phyloP scores from a whole-genome alignment of 2,888 invertebrate genomes.

The Andrena bicolor region DNA sequence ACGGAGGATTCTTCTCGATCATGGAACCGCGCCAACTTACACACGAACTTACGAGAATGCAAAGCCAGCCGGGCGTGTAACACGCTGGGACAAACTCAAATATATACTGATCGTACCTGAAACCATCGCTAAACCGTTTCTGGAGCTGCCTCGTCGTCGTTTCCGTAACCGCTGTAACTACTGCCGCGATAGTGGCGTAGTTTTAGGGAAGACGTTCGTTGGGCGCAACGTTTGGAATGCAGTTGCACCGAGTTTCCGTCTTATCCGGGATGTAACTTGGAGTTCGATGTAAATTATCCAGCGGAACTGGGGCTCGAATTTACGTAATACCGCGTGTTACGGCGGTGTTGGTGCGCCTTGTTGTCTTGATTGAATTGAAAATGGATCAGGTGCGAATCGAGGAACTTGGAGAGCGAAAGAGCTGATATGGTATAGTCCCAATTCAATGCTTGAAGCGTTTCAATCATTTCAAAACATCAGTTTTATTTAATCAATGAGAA shows the following conservation, averaged over 20 bases:
- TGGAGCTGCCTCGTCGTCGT: conserved; percentile 56
- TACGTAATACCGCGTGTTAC: conserved; percentile 43
- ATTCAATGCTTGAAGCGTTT: neutral
- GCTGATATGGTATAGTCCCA: conserved; percentile 4
- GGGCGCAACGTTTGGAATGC: conserved; percentile 44
- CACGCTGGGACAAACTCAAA: conserved; percentile 74
- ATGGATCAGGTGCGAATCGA: conserved; percentile 43
- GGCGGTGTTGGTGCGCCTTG: conserved; percentile 14
- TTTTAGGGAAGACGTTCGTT: conserved; percentile 49
- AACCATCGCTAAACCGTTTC: conserved; percentile 60
- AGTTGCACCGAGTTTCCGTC: conserved; percentile 57
- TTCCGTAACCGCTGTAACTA: conserved; percentile 63
- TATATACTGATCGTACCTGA: conserved; percentile 67
- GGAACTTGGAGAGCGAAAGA: conserved; percentile 8
- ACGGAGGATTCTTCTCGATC: conserved; percentile 73
- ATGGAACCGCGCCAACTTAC: conserved; percentile 75
- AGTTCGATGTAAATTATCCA: conserved; percentile 51
- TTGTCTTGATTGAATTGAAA: conserved; percentile 47
- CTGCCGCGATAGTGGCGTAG: conserved; percentile 49
- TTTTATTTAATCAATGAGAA: too few relatives aligned
- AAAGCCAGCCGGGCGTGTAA: conserved; percentile 71
- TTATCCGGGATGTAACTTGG: conserved; percentile 59
- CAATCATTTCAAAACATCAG: neutral
- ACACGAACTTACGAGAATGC: conserved; percentile 45
- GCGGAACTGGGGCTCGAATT: conserved; percentile 48